Evolutionary conservation across 2,113 vertebrate species (phyloP).

Genomic region (Tupaia tana): DNA sequence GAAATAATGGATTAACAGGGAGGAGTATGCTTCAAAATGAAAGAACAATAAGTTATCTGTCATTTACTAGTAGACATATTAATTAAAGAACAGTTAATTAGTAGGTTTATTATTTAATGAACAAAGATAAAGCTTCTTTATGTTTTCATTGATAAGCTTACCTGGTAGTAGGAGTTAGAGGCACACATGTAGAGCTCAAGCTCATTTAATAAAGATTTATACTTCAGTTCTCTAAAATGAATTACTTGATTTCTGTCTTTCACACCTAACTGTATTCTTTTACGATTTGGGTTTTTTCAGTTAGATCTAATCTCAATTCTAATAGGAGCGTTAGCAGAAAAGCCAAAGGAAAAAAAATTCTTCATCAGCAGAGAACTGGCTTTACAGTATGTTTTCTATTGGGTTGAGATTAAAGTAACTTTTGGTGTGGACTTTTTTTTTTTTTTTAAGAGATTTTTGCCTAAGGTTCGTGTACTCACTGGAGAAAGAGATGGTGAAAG

Average conservation of each 20-base stretch:
- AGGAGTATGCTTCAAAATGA: background rate
- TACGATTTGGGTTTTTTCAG: background rate
- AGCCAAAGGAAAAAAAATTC: background rate
- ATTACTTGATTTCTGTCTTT: conserved; percentile 13
- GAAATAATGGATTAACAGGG: conserved; percentile 2
- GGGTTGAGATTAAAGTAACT: conserved; percentile 34
- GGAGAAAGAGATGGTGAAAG: no score
- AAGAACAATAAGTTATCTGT: background rate
- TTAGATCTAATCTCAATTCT: conserved; percentile 38
- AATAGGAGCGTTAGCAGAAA: conserved; percentile 39
- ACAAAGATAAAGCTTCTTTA: background rate
- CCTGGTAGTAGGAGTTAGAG: conserved; percentile 32
- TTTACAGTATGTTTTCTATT: conserved; percentile 20
- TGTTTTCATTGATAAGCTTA: background rate
- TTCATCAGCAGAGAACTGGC: background rate
- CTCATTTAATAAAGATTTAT: background rate
- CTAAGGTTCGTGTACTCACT: no score
- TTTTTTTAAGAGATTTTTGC: no score
- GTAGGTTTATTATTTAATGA: background rate
- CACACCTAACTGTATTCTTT: background rate
- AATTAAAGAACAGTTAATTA: no score
- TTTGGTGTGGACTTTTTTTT: background rate
- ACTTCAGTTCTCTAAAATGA: conserved; percentile 35
- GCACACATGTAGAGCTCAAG: background rate
- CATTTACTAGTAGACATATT: background rate